phyloP scores from a whole-genome alignment of 2,888 invertebrate genomes.

The Sabellastarte sp. region DNA sequence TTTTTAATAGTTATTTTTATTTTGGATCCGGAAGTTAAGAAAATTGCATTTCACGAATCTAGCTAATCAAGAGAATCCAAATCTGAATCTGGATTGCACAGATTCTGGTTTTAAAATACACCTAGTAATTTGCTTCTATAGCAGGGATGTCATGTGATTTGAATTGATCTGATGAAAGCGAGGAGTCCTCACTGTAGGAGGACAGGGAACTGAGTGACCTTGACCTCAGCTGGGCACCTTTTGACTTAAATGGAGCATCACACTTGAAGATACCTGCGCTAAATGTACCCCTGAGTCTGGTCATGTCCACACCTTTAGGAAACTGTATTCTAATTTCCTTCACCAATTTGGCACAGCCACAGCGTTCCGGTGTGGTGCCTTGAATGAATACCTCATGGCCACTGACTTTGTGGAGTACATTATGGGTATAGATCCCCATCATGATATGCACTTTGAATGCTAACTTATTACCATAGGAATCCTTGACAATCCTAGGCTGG shows the following conservation, averaged over 20 bases:
- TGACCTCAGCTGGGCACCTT: too few relatives aligned
- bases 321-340: conserved; percentile 1
- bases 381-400: neutral
- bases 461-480: neutral
- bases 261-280: neutral
- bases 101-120: too few relatives aligned
- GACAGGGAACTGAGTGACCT: too few relatives aligned
- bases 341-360: neutral
- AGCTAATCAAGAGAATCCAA: too few relatives aligned
- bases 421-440: neutral
- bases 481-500: neutral
- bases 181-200: too few relatives aligned
- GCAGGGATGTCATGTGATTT: too few relatives aligned
- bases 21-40: too few relatives aligned
- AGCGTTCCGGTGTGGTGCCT: neutral
- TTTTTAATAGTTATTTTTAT: too few relatives aligned
- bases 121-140: too few relatives aligned
- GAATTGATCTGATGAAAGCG: too few relatives aligned
- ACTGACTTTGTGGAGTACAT: neutral
- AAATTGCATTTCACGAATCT: too few relatives aligned
- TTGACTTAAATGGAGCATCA: neutral
- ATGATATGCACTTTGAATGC: neutral
- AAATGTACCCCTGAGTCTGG: neutral
- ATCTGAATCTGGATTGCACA: too few relatives aligned
- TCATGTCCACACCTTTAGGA: neutral